Evolutionary conservation across 2,113 vertebrate genomes (phyloP), one percentile per base, ranked within the genome.

Genomic region (Cinclus cinclus): DNA sequence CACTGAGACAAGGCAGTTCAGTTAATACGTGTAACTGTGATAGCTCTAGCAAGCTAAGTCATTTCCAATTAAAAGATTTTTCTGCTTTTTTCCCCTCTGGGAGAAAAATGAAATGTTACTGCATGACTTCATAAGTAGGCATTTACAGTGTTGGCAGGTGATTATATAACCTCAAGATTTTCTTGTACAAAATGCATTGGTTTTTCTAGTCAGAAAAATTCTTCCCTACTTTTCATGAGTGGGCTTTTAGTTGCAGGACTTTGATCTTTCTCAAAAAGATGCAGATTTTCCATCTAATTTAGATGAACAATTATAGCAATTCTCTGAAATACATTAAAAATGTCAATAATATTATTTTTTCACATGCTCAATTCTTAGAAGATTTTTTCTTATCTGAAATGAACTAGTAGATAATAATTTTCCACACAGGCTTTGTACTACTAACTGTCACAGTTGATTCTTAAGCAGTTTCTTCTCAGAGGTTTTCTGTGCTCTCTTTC

Each of bases 71-170:
- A 94, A 78, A 89, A 91, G 49, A 82, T 68, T 79, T 53, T 92
- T 91, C 68, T 70, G 70, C 31, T 55, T 63, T 71, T 92, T 82
- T 44, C 42, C 71, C 68, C 80, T 90, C 83, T 83, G 83, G 87
- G 91, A 95, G 53, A 65, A 94, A 96, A 85, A 85, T 93, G 78
- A 92, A 94, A 76, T 89, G 62, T 91, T 95, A 87, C 84, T 94
- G 95, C 87, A 87, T 95, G 89, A 95, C 81, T 95, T 97, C 77
- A 85, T 90, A 94, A 92, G 91, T 30, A 92, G 86, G 81, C 91
- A 91, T 95, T 89, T 97, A 82, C 73, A 94, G 46, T 91, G 87
- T 91, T 95, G 89, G 77, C 92, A 95, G 92, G 53, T 92, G 87
- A 83, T 97, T 97, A 96, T 73, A 56, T 96, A 95, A 95, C 74